Conservation (phyloP, 2,797 vertebrate species). For the Microctenopoma lineatum region DNA sequence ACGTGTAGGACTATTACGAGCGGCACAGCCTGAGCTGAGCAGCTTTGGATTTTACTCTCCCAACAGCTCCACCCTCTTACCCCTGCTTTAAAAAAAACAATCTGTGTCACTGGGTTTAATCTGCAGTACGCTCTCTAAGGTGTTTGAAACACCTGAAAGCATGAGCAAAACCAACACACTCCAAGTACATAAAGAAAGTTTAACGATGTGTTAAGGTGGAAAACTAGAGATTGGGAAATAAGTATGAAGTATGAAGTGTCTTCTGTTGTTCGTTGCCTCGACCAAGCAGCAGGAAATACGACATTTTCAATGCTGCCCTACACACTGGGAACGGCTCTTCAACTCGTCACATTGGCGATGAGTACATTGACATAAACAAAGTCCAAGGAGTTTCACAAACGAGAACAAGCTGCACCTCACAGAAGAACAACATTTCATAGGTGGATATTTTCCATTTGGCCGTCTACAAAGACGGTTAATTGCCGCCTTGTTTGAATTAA, state of each 20-base stretch:
- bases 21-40: too few species aligned
- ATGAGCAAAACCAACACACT: not conserved
- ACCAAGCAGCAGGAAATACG: not conserved
- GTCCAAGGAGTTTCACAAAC: not conserved
- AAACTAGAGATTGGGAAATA: too few species aligned
- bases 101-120: constrained; percentile 4
- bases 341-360: too few species aligned
- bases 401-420: not conserved
- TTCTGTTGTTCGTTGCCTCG: not conserved
- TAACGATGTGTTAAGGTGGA: too few species aligned
- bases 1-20: too few species aligned
- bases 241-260: too few species aligned
- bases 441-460: constrained; percentile 2
- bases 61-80: not conserved
- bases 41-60: too few species aligned
- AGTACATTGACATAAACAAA: too few species aligned
- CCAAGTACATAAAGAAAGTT: not conserved
- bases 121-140: not conserved
- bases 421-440: not conserved
- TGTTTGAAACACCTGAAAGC: not conserved
- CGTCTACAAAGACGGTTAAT: constrained; percentile 29
- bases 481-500: constrained; percentile 47
- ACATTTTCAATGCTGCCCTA: not conserved
- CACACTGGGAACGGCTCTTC: not conserved
- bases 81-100: not conserved